These are phyloP conservation scores for Rhinatrema bivittatum DNA, from an alignment of 2,797 vertebrate species.

Conservation along the genomic window DNA sequence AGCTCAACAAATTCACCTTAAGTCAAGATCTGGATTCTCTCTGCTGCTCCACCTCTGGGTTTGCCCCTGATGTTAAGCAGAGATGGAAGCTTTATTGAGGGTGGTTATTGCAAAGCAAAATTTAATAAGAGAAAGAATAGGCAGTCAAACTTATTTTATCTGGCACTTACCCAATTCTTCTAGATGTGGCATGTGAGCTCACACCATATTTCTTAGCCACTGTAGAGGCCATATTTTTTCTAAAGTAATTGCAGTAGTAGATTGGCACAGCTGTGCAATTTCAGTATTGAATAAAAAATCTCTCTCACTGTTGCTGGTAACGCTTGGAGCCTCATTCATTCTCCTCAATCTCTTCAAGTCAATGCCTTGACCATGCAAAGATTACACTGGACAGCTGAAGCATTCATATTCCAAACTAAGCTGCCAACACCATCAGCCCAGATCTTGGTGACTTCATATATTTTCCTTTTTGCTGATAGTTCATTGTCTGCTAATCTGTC, in stretches of 20 bases:
- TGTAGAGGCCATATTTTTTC: conserved; percentile 2
- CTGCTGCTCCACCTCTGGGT: not conserved
- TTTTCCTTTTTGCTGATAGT: conserved; percentile 15
- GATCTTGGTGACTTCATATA: conserved; percentile 5
- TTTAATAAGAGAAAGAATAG: not conserved
- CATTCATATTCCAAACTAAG: not conserved
- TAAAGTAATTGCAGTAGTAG: not conserved
- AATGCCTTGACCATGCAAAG: not conserved
- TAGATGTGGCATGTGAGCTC: too few relatives aligned
- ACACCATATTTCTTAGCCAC: too few relatives aligned
- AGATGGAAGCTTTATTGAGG: rapidly evolving
- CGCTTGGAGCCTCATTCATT: not conserved
- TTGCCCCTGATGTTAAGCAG: conserved; percentile 4
- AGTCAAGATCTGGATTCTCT: too few relatives aligned
- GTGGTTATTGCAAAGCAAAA: not conserved
- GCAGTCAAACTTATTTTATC: too few relatives aligned
- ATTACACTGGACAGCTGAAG: too few relatives aligned
- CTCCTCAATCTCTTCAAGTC: not conserved
- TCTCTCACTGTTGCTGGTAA: not conserved
- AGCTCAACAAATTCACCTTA: too few relatives aligned
- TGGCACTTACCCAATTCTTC: too few relatives aligned
- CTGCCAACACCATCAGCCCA: not conserved
- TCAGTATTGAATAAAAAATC: not conserved
- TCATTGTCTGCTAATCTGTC: conserved; percentile 30
- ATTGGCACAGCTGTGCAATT: conserved; percentile 1